These are phyloP conservation scores for Thaumetopoea pityocampa DNA, from an alignment of 1,140 invertebrate species.

Conservation along the genomic window DNA sequence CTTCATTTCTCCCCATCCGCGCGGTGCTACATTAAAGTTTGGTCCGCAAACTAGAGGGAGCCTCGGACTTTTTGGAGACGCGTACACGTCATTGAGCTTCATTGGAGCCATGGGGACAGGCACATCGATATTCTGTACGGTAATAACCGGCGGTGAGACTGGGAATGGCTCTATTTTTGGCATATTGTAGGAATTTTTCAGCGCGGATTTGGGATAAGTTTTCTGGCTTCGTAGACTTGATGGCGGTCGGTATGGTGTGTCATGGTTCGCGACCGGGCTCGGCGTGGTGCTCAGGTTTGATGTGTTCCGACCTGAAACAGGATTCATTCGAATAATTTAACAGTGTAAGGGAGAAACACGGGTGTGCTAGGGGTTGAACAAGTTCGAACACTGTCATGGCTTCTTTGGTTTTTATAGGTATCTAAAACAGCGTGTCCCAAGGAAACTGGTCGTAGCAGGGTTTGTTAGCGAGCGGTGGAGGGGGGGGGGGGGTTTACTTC, in stretches of 20 bases:
- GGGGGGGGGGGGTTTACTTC: no score
- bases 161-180: constrained; percentile 73
- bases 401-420: no score
- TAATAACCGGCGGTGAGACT: constrained; percentile 45
- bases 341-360: no score
- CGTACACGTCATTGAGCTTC: constrained; percentile 66
- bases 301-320: constrained; percentile 70
- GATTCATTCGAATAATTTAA: no score
- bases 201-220: constrained; percentile 66
- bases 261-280: constrained; percentile 72
- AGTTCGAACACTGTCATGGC: no score
- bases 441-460: no score
- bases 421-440: no score
- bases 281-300: constrained; percentile 65
- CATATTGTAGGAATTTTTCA: constrained; percentile 66
- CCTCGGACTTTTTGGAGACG: constrained; percentile 56
- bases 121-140: constrained; percentile 52
- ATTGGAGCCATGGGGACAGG: constrained; percentile 67
- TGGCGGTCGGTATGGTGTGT: constrained; percentile 70
- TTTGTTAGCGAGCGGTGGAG: no score
- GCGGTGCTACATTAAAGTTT: constrained; percentile 89
- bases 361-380: no score
- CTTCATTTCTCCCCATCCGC: constrained; percentile 83
- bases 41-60: constrained; percentile 61
- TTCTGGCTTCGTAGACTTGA: constrained; percentile 66